A percentile compares a stretch with the other conserved stretches of the same genome.
These are phyloP conservation scores for Disparrhopalites patrizii DNA, from an alignment of 2,888 invertebrate genomes.

Conservation along the genomic window DNA sequence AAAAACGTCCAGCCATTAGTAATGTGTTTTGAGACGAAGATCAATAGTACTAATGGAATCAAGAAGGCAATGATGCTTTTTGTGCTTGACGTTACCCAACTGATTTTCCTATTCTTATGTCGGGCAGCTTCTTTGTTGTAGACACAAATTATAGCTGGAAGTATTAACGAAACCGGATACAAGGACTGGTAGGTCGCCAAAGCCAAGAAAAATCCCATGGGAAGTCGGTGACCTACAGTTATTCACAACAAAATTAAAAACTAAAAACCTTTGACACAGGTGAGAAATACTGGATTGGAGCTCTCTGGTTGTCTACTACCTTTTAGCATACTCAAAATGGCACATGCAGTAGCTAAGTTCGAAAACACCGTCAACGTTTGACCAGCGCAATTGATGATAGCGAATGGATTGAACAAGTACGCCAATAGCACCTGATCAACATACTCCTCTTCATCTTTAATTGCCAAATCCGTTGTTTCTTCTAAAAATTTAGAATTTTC, in stretches of 20 bases:
- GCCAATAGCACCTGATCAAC: slow-evolving; percentile 68
- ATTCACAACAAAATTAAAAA: slow-evolving; percentile 2
- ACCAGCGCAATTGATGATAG: slow-evolving; percentile 79
- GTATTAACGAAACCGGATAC: slow-evolving; percentile 70
- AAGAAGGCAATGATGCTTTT: slow-evolving; percentile 58
- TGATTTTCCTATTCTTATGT: slow-evolving; percentile 39
- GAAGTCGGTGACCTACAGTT: slow-evolving; percentile 57
- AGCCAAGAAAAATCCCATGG: slow-evolving; percentile 67
- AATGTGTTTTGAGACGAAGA: slow-evolving; percentile 64
- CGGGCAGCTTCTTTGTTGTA: slow-evolving; percentile 50
- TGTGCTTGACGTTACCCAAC: slow-evolving; percentile 56
- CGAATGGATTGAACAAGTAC: slow-evolving; percentile 85
- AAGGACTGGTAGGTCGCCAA: slow-evolving; percentile 73
- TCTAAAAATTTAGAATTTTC: slow-evolving; percentile 36
- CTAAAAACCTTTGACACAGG: not conserved
- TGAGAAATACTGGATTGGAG: too few relatives aligned
- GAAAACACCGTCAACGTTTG: slow-evolving; percentile 85
- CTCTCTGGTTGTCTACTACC: slow-evolving; percentile 51
- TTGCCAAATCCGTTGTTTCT: slow-evolving; percentile 33
- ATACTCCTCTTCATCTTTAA: slow-evolving; percentile 55
- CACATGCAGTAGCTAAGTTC: slow-evolving; percentile 73
- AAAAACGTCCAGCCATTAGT: slow-evolving; percentile 56
- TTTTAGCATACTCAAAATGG: slow-evolving; percentile 66
- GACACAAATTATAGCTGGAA: slow-evolving; percentile 72
- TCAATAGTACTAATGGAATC: slow-evolving; percentile 56